phyloP scores from a whole-genome alignment of 2,888 invertebrate species.

The Eilema caniola region DNA sequence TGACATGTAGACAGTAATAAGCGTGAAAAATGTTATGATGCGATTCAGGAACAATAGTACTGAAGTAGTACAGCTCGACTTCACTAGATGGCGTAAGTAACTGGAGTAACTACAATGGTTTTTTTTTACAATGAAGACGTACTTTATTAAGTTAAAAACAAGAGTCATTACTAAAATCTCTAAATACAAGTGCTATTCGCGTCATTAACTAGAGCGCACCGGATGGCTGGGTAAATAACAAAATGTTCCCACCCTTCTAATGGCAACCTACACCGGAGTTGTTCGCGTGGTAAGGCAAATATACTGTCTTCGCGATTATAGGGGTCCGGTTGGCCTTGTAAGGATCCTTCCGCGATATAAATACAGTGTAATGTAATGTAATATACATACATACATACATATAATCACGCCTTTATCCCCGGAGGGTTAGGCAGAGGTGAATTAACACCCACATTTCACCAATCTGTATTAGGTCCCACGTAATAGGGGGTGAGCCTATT shows the following conservation, averaged over 20 bases:
- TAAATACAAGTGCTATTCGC: not conserved
- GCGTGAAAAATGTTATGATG: not conserved
- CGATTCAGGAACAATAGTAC: not conserved
- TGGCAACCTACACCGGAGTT: slow-evolving; percentile 52
- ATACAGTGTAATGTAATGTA: not conserved
- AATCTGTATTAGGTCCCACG: too few species aligned
- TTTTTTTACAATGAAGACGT: too few species aligned
- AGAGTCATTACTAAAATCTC: not conserved
- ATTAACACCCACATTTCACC: too few species aligned
- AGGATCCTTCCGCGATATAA: slow-evolving; percentile 26
- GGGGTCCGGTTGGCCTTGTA: slow-evolving; percentile 48
- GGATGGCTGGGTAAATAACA: slow-evolving; percentile 66
- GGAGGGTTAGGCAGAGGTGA: too few species aligned
- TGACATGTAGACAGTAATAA: not conserved
- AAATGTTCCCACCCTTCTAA: slow-evolving; percentile 72
- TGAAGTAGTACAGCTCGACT: not conserved
- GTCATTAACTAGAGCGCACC: slow-evolving; percentile 47
- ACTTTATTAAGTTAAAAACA: not conserved
- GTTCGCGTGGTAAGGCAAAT: slow-evolving; percentile 57
- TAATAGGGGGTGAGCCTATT: too few species aligned
- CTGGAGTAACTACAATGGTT: not conserved
- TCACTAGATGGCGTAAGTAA: not conserved
- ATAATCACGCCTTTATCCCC: too few species aligned
- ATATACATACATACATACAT: too few species aligned
- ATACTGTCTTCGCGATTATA: slow-evolving; percentile 58